These are phyloP conservation scores for Drosophila nasuta DNA, from an alignment of 1,140 invertebrate genomes.

Conservation along the genomic window DNA sequence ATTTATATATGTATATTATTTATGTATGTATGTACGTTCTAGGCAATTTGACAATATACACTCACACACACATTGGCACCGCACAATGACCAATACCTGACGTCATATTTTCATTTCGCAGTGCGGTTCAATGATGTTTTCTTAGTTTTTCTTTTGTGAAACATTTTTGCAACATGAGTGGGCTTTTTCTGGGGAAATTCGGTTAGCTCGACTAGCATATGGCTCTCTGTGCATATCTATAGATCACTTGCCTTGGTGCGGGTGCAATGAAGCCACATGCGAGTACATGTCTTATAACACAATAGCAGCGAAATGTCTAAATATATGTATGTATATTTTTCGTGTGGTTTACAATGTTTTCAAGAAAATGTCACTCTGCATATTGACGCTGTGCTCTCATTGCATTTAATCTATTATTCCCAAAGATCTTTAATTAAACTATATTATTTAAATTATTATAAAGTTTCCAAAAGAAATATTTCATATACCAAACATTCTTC, in stretches of 20 bases:
- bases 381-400: slow-evolving; percentile 18
- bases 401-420: slow-evolving; percentile 17
- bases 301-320: slow-evolving; percentile 19
- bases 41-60: slow-evolving; percentile 1
- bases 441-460: no score
- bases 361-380: slow-evolving; percentile 39
- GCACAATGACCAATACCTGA: slow-evolving; percentile 65
- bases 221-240: slow-evolving; percentile 14
- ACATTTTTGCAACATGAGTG: slow-evolving; percentile 78
- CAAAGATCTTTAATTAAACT: not conserved
- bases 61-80: slow-evolving; percentile 27
- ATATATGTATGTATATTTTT: slow-evolving; percentile 5
- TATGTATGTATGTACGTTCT: not conserved
- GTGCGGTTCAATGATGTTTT: slow-evolving; percentile 71
- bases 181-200: slow-evolving; percentile 75
- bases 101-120: slow-evolving; percentile 77
- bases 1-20: slow-evolving; percentile 8
- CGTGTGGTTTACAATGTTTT: slow-evolving; percentile 39
- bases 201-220: slow-evolving; percentile 51
- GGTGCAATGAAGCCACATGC: slow-evolving; percentile 24
- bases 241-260: slow-evolving; percentile 25
- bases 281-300: slow-evolving; percentile 1
- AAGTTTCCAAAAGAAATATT: no score
- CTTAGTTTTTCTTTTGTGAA: slow-evolving; percentile 42
- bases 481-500: no score